Evolutionary conservation across 2,113 vertebrate species (phyloP), one percentile per base, ranked within the genome.

Genomic region (Pelmatolapia mariae): DNA sequence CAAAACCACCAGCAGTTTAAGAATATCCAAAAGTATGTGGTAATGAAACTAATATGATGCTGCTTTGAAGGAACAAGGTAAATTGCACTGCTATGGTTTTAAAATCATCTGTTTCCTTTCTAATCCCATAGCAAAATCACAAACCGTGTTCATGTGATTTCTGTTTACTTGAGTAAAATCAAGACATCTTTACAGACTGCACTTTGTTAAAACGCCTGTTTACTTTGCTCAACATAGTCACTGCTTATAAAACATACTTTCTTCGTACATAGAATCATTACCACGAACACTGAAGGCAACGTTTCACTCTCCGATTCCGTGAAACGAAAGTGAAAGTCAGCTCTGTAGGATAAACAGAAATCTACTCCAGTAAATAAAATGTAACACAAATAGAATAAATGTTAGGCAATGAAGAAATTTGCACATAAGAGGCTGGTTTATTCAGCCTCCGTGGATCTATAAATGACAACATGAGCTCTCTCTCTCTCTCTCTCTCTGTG

Each of bases 241-340:
- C 10, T n/a, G 5, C 59, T 63, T 63, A 11, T 36, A 63, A 63
- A 36, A 63, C 6, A 73, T 10, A 3, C 24, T 10, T 45, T 18
- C 22, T 47, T 26, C 24, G 40, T 19, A 47, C 40, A 10, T 5
- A 47, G 43, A 33, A 10, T n/a, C n/a, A n/a, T 91, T 89, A 31
- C 89, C 47, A 38, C 38, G 19, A 2, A 19, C 56, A 4, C 1
- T 84, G 81, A 91, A 92, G 7, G 91, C 86, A 86, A 6, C 80
- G 1, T 82, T 19, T 38, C 43, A 1, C 2, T 87, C 11, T 88
- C 66, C 1, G 31, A n/a, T 61, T 24, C 1, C 4, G 4, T 2
- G 85, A 92, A 94, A 92, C n/a, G 89, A 94, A 94, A 94, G 26
- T 68, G 93, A 93, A 93, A 94, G 12, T 82, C 7, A 52, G 12